Evolutionary conservation across 2,888 invertebrate genomes (phyloP), one percentile per base, ranked within the genome.

Genomic region (Suillia variegata): DNA sequence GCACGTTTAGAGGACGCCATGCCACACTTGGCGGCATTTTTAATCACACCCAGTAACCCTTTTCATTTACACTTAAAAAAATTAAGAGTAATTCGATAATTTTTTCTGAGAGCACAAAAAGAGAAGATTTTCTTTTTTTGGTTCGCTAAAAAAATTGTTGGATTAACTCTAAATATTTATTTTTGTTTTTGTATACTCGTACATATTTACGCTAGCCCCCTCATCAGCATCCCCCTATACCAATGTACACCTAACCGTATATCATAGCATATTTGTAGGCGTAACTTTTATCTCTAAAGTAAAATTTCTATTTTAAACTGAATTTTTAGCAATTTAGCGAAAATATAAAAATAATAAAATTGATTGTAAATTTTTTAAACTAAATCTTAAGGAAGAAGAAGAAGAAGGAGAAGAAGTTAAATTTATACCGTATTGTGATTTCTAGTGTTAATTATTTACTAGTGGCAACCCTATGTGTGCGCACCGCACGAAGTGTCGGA

Each of bases 1-100:
- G 34, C 87, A 87, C 68, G 87, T 87, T 73, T 87, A 86, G n/a
- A 85, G 50, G 15, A 49, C 18, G 15, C 4, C 47, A 47, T 10
- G 15, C 85, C 24, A 85, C 85, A 42, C 85, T 85, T 66, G 85
- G 84, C 84, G 20, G n/a, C 12, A 53, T 26, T 26, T n/a, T 10
- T 26, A 26, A 26, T n/a, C 26, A 26, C 26, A 26, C 17, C 49
- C 52, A 38, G 42, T 47, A 50, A 59, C 15, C 38, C 47, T 17
- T 34, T 34, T 49, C 52, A 21, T 17, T 15, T 13, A 48, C 17
- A n/a, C n/a, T n/a, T n/a, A n/a, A n/a, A n/a, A n/a, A n/a, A n/a
- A n/a, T n/a, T n/a, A n/a, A n/a, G n/a, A n/a, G n/a, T n/a, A n/a
- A n/a, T n/a, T n/a, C n/a, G n/a, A n/a, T n/a, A n/a, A n/a, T n/a